Evolutionary conservation across 2,797 vertebrate genomes (phyloP).

Genomic region (Enteromius paludinosus): DNA sequence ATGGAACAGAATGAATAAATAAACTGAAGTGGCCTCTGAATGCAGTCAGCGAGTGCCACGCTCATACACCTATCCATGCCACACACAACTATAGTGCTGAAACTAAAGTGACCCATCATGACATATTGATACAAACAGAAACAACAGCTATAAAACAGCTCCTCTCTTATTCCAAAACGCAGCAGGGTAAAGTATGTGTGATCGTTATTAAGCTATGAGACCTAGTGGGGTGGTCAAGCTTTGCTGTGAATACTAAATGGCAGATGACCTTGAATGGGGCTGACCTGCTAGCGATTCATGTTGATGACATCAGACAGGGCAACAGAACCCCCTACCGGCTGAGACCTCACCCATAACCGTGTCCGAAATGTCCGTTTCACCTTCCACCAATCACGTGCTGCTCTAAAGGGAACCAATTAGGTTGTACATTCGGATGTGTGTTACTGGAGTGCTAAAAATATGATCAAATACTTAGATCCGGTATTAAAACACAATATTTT

Average conservation of each 20-base stretch:
- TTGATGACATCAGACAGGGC: slow-evolving; percentile 70
- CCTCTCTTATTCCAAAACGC: neutral
- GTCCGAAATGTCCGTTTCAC: slow-evolving; percentile 8
- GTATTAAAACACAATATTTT: neutral
- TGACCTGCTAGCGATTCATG: slow-evolving; percentile 61
- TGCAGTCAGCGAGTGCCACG: slow-evolving; percentile 55
- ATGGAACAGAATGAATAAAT: slow-evolving; percentile 77
- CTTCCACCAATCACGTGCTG: neutral
- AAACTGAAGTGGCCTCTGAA: slow-evolving; percentile 71
- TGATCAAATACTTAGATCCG: neutral
- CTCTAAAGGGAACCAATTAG: neutral
- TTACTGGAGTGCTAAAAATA: neutral
- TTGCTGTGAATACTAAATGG: slow-evolving; percentile 67
- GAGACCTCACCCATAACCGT: slow-evolving; percentile 28
- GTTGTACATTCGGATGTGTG: neutral
- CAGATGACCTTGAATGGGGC: slow-evolving; percentile 71
- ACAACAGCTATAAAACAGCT: slow-evolving; percentile 8
- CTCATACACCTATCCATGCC: slow-evolving; percentile 47
- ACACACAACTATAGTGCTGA: slow-evolving; percentile 21
- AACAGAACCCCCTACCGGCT: slow-evolving; percentile 58
- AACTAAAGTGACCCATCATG: slow-evolving; percentile 19
- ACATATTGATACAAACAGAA: slow-evolving; percentile 19
- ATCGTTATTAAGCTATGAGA: slow-evolving; percentile 55
- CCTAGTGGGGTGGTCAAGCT: slow-evolving; percentile 45
- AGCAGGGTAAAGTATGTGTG: slow-evolving; percentile 6